Percentiles rank a stretch among this genome's conserved stretches.
These are phyloP conservation scores for Eriocheir sinensis DNA, from an alignment of 1,140 invertebrate genomes.

Conservation along the genomic window DNA sequence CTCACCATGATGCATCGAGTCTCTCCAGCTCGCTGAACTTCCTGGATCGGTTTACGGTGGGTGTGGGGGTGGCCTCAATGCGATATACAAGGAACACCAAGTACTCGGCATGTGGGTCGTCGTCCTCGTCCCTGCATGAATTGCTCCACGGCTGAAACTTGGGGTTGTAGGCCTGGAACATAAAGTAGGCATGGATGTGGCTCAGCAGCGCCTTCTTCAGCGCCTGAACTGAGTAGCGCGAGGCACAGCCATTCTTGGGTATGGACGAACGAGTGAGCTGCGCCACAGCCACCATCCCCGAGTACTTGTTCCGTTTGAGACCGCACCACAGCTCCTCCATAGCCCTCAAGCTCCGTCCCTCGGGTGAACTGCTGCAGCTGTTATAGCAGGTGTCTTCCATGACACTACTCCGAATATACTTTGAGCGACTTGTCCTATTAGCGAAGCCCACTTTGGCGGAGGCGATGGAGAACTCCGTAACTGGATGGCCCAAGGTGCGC, in stretches of 20 bases:
- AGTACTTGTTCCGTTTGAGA: slow-evolving; percentile 63
- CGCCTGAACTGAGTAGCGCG: slow-evolving; percentile 54
- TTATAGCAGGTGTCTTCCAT: neutral
- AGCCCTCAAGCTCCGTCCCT: slow-evolving; percentile 45
- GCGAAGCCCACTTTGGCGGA: slow-evolving; percentile 40
- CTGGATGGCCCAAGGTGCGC: slow-evolving; percentile 49
- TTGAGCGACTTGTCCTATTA: neutral
- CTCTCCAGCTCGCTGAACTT: slow-evolving; percentile 39
- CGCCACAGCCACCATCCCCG: slow-evolving; percentile 66
- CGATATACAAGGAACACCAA: slow-evolving; percentile 58
- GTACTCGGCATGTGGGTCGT: slow-evolving; percentile 40
- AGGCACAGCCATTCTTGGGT: slow-evolving; percentile 62
- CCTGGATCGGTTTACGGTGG: neutral
- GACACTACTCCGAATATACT: neutral
- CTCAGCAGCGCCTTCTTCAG: slow-evolving; percentile 57
- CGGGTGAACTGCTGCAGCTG: slow-evolving; percentile 9
- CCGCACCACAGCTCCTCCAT: slow-evolving; percentile 61
- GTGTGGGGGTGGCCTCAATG: neutral
- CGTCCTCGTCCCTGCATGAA: neutral
- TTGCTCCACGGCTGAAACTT: slow-evolving; percentile 37
- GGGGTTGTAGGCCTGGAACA: slow-evolving; percentile 65
- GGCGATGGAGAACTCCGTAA: slow-evolving; percentile 61
- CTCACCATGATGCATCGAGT: slow-evolving; percentile 51
- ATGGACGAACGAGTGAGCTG: slow-evolving; percentile 58
- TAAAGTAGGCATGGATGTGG: slow-evolving; percentile 68